Evolutionary conservation across 1,140 invertebrate genomes (phyloP), one percentile per base, ranked within the genome.

Genomic region (Nomia melanderi): DNA sequence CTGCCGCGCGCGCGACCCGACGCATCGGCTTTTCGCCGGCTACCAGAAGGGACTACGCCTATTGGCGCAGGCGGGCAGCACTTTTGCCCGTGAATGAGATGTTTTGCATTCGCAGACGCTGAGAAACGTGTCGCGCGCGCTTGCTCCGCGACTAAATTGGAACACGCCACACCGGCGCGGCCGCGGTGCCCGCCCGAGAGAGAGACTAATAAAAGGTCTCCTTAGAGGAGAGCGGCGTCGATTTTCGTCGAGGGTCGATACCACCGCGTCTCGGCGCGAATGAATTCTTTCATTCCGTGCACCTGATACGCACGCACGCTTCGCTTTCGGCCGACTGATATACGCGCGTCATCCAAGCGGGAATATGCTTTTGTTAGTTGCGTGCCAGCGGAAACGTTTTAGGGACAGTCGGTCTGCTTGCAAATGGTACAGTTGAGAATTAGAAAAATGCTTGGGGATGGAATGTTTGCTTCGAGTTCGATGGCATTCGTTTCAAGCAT

Each of bases 21-120:
- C 63, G 67, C 79, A 50, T 66, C 57, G 41, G 73, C 65, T 79
- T 80, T 84, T 84, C 80, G 83, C 78, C 71, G 76, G 56, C 79
- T 77, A 81, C 54, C 83, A 84, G 75, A 84, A 84, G 78, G 82
- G 79, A 80, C 83, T 84, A 82, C 79, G 84, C 83, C 84, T 84
- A 82, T 85, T 78, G 83, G 79, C 79, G 82, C 82, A 85, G 75
- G 70, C 83, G 79, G 82, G 72, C 77, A 71, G 74, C 80, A 83
- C 84, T 86, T 88, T 87, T 87, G 79, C 83, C 75, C 88, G 89
- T 92, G 90, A 92, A 92, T 91, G 90, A 91, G 87, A 91, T 92
- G 88, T 89, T 92, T 91, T 89, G 90, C 91, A 91, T 91, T 91
- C 90, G 90, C 91, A 91, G 91, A 91, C 91, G 89, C 88, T 89